Evolutionary conservation across 1,140 invertebrate species (phyloP), one percentile per base, ranked within the genome.

Genomic region (Apis florea): DNA sequence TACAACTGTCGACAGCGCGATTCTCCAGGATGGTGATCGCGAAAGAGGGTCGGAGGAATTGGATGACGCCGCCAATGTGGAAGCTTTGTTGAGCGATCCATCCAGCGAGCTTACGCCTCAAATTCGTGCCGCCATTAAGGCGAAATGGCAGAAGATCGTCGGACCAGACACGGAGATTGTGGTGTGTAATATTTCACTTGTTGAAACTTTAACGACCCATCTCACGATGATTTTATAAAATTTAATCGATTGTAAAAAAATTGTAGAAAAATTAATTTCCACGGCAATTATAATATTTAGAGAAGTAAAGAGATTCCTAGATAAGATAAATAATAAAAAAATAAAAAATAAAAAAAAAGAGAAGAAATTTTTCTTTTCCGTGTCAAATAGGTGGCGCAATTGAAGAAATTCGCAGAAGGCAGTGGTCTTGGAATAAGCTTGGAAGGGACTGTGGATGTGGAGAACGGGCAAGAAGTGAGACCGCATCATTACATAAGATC

Each of bases 391-490:
- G 95, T 98, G 77, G 98, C 97, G 1, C 96, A 97, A 89, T 94
- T 97, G 88, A 97, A 95, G 90, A 99, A 97, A 94, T 98, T 96
- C 92, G 96, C 95, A 82, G 97, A 96, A 93, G 97, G 95, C 88
- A 97, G 98, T 82, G 98, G 98, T 24, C 95, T 99, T 47, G 98
- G 98, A 13, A 99, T 99, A 83, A 98, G 98, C 78, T 94, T 99
- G 70, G 98, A 99, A 93, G 99, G 98, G 68, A 99, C 98, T 0
- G 98, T 99, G 26, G 98, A 99, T 90, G 97, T 98, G 58, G 97
- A 98, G 92, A 97, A 98, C 84, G 98, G 98, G 6, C 95, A 96
- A 31, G 97, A 99, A 95, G 96, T 98, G 76, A 95, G 98, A 85
- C 96, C 98, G 68, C 97, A 99, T 95, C 97, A 99, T 94, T 99